Evolutionary conservation across 2,888 invertebrate genomes (phyloP).

Genomic region (Tubulanus polymorphus): DNA sequence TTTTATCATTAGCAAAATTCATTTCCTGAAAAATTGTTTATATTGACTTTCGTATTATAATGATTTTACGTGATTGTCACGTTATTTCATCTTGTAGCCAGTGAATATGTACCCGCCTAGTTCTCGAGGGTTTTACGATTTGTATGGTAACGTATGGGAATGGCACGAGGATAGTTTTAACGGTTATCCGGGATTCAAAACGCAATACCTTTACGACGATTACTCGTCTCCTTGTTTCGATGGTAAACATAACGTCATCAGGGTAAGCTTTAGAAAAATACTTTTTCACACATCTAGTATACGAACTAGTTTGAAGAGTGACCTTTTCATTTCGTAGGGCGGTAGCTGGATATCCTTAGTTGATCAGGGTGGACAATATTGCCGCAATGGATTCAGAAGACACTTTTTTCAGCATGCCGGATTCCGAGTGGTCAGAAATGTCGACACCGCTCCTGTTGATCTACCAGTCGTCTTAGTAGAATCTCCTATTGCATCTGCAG

Average conservation of each 20-base stretch:
- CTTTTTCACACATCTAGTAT: not conserved
- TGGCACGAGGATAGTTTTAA: constrained; percentile 52
- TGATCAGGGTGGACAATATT: constrained; percentile 46
- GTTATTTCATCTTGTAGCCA: constrained; percentile 31
- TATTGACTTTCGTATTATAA: not conserved
- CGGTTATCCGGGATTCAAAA: constrained; percentile 38
- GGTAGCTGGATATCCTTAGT: constrained; percentile 51
- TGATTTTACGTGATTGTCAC: not conserved
- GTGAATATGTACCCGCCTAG: constrained; percentile 43
- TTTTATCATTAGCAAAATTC: too few relatives aligned
- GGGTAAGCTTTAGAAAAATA: constrained; percentile 29
- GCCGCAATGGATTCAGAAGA: constrained; percentile 45
- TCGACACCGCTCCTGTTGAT: constrained; percentile 15
- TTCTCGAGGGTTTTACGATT: constrained; percentile 42
- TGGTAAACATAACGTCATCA: constrained; percentile 46
- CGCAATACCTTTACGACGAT: constrained; percentile 47
- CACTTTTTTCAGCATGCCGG: constrained; percentile 51
- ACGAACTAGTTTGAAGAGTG: not conserved
- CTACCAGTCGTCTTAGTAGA: constrained; percentile 27
- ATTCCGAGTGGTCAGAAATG: constrained; percentile 39
- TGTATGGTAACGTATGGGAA: constrained; percentile 50
- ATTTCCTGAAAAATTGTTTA: too few relatives aligned
- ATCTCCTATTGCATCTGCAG: not conserved
- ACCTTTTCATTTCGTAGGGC: constrained; percentile 27
- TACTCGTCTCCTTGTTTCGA: constrained; percentile 49